Base-by-base conservation (phyloP, 2,888 invertebrate genomes). In the Drosophila dives region DNA sequence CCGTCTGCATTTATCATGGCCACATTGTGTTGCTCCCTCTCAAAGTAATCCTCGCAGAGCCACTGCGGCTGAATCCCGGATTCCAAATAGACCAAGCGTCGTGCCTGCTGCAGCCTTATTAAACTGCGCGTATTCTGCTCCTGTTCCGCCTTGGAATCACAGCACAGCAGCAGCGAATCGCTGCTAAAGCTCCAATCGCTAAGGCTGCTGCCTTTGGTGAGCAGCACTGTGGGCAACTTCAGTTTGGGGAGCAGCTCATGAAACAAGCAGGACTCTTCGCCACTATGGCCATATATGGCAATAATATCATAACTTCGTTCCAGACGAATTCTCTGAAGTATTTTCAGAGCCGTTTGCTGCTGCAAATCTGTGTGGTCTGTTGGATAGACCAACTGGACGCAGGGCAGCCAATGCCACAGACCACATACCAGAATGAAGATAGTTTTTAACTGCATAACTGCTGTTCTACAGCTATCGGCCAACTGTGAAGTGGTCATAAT, bases 1-100 rank as follows among this genome's bases (percentile, higher is more conserved):
- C 55, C 64, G 0, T 32, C 12, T 1, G 11, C 33, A 8, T 32
- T 38, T 0, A 80, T 7, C 60, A 86, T 50, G 5, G 78, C 82
- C 51, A 86, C 64, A 40, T 86, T 83, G 11, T 65, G 59, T n/a
- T 76, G 72, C 23, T 86, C 89, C 40, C 55, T 62, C 1, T 5
- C n/a, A n/a, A 71, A 59, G 53, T 77, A 72, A 1, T 15, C 12
- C 7, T 53, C 29, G 36, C 85, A 85, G 3, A 82, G 42, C 2
- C 6, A 1, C 2, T 55, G 20, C 0, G 55, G 62, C 1, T 36
- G 42, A 3, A 15, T 2, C 3, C 17, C 10, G 0, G 36, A 11
- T n/a, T 63, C 40, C n/a, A 73, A 17, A 0, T 59, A 63, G 17
- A 86, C n/a, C 26, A 86, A n/a, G 0, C 81, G 76, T 6, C 81